A percentile compares a stretch with the other conserved stretches of the same genome.
Evolutionary conservation across 2,113 vertebrate species (phyloP).

Genomic region (Hirundichthys speculiger): DNA sequence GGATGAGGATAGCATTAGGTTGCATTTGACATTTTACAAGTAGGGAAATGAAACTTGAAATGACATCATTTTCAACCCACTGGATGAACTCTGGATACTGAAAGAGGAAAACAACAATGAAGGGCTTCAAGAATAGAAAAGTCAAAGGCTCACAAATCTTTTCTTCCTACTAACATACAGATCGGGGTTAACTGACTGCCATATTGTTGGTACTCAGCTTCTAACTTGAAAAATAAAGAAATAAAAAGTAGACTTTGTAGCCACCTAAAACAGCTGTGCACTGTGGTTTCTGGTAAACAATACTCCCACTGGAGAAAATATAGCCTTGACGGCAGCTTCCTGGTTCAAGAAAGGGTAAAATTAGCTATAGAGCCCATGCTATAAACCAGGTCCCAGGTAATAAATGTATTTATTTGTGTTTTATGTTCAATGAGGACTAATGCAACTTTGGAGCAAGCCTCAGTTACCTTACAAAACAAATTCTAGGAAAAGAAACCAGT

Average conservation of each 20-base stretch:
- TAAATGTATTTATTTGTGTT: no score
- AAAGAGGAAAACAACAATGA: neutral
- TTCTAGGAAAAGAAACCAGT: no score
- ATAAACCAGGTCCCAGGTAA: no score
- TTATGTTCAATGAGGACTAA: no score
- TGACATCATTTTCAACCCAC: neutral
- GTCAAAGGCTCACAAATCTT: neutral
- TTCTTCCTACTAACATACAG: neutral
- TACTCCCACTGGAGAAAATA: no score
- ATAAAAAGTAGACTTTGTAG: neutral
- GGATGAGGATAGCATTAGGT: neutral
- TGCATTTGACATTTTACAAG: constrained; percentile 5
- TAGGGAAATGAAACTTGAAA: constrained; percentile 2
- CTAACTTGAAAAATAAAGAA: neutral
- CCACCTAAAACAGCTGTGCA: neutral
- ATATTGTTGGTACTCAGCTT: neutral
- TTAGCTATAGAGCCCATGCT: no score
- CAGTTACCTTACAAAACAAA: no score
- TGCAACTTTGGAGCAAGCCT: no score
- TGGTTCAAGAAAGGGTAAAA: no score
- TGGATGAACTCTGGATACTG: neutral
- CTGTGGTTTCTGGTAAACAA: no score
- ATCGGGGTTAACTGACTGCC: neutral
- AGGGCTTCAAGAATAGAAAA: neutral
- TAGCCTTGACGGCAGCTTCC: no score